These are phyloP conservation scores for Mionectes olivaceus DNA, from an alignment of 2,797 vertebrate genomes.

Conservation along the genomic window DNA sequence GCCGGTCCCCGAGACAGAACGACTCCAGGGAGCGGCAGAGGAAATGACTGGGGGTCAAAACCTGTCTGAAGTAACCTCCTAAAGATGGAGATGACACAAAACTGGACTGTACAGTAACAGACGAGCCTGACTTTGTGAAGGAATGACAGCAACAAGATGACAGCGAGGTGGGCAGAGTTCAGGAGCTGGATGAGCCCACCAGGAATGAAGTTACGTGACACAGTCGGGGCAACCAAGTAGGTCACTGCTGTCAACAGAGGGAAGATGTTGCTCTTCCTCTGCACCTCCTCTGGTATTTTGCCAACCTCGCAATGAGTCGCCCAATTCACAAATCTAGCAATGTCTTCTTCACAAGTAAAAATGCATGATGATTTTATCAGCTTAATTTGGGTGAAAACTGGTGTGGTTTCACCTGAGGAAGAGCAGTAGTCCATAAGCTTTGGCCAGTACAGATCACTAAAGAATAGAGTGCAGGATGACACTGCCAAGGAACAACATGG, in stretches of 20 bases:
- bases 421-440: background rate
- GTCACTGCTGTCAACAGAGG: background rate
- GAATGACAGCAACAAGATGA: background rate
- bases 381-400: background rate
- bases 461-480: background rate
- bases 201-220: background rate
- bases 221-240: background rate
- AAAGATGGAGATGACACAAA: background rate
- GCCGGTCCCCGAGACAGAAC: background rate
- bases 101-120: background rate
- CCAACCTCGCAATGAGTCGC: background rate
- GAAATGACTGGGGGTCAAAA: background rate
- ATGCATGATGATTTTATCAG: background rate
- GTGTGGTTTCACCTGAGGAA: background rate
- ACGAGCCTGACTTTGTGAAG: background rate
- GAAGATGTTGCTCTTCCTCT: background rate
- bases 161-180: background rate
- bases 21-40: background rate
- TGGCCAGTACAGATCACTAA: background rate
- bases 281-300: background rate
- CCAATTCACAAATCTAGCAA: background rate
- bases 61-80: background rate
- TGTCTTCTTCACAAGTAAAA: background rate
- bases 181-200: background rate
- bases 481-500: background rate